Evolutionary conservation across 2,113 vertebrate species (phyloP).

Genomic region (Zosterops borbonicus): DNA sequence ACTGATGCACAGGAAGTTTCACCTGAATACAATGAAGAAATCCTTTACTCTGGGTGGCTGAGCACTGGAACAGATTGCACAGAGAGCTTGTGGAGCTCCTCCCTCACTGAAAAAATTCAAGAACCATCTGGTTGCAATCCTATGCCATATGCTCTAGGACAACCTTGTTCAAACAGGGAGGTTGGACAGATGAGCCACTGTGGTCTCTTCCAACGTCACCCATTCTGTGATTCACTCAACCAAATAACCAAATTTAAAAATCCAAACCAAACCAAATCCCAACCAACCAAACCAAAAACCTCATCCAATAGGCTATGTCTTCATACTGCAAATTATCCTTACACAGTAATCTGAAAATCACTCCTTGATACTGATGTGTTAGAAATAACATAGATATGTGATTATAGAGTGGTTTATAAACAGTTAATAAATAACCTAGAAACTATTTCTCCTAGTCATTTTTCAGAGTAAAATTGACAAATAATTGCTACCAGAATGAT

Average conservation of each 20-base stretch:
- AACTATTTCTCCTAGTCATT: not conserved
- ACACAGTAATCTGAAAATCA: not conserved
- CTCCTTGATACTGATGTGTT: not conserved
- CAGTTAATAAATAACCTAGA: not conserved
- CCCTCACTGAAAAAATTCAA: not conserved
- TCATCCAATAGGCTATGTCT: not conserved
- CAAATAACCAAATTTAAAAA: not conserved
- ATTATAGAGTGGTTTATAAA: not conserved
- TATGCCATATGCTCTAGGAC: not conserved
- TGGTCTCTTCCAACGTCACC: not conserved
- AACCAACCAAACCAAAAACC: not conserved
- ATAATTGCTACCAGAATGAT: not conserved
- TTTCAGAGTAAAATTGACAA: not conserved
- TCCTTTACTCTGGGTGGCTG: not conserved
- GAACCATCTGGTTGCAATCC: not conserved
- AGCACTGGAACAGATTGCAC: not conserved
- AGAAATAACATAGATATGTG: not conserved
- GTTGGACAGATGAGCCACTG: not conserved
- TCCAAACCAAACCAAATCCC: not conserved
- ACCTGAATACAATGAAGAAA: not conserved
- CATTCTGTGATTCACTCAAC: not conserved
- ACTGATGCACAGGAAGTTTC: not conserved
- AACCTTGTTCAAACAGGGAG: not conserved
- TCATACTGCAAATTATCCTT: not conserved
- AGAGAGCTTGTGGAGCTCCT: not conserved